Evolutionary conservation across 2,797 vertebrate genomes (phyloP).

Genomic region (Orientallactaga sibirica): DNA sequence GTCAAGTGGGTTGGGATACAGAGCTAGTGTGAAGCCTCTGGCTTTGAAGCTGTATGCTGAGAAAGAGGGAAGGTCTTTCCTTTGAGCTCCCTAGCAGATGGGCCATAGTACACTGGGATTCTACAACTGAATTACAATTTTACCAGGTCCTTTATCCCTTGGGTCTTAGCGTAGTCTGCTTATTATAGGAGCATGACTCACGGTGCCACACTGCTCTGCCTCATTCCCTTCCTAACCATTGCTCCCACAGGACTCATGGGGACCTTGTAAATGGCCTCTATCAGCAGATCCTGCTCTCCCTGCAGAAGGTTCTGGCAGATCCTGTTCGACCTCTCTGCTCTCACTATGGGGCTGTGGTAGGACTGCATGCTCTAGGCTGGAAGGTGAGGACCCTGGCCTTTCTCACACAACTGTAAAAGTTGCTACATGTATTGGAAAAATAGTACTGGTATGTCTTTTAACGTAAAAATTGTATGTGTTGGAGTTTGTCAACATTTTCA

Average conservation of each 20-base stretch:
- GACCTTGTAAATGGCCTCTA: conserved; percentile 95
- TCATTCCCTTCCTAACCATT: background rate
- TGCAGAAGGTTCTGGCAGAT: conserved; percentile 96
- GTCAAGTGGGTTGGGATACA: background rate
- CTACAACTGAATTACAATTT: background rate
- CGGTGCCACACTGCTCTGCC: fast-evolving
- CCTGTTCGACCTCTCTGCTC: conserved; percentile 96
- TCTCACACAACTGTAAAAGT: background rate
- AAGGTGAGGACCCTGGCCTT: conserved; percentile 88
- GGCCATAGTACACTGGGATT: background rate
- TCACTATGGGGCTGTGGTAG: conserved; percentile 96
- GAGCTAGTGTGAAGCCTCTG: background rate
- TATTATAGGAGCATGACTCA: too few species aligned
- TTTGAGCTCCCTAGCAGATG: background rate
- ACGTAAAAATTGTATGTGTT: background rate
- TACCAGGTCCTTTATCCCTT: background rate
- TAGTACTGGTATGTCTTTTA: background rate
- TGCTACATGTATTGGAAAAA: background rate
- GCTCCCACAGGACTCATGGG: conserved; percentile 91
- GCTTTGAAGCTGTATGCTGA: background rate
- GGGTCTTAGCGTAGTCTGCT: background rate
- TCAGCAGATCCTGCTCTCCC: conserved; percentile 95
- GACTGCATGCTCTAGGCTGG: conserved; percentile 96
- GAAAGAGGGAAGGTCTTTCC: background rate
- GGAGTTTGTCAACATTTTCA: conserved; percentile 8